Base-by-base conservation (phyloP, 2,113 vertebrate species). In the Pitta sordida region DNA sequence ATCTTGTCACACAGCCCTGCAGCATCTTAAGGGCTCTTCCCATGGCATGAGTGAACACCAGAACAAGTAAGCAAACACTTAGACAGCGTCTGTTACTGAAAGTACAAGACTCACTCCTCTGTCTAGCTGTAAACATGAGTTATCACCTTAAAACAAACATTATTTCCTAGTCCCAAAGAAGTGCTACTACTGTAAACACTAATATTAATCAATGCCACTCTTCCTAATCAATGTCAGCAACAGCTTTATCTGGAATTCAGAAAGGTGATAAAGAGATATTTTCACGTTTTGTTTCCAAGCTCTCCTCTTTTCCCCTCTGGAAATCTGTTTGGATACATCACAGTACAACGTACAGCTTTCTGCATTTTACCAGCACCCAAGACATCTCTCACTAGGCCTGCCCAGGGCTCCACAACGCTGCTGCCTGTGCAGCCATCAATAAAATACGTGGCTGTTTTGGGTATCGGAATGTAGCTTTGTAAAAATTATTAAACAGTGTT, bases 21-120 rank as follows among this genome's bases (percentile, higher is more conserved):
- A 41, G 56, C 11, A 19, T 1, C 0, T 1, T 30, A 29, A 73
- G 26, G 20, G 41, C 22, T 43, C 13, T 30, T 39, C 29, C 17
- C 21, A 29, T 3, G 13, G 18, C n/a, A 17, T 8, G 17, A 63
- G 9, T 5, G 34, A 51, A 76, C 17, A 67, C 46, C 26, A 88
- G 37, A 58, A 16, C 37, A 39, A 34, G 26, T 2, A 70, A 89
- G 16, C 15, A 70, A 73, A 67, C n/a, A 10, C 12, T 48, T 39
- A 6, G 1, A 68, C 37, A 52, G 21, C 8, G 11, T 12, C 59
- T 84, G 36, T 12, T 26, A 2, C 1, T 58, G 36, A 13, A 71
- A 11, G 15, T 41, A 37, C 11, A 58, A 26, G 36, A 15, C 2
- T 79, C 68, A 32, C 4, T 68, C 36, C 39, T 43, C 43, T 83